Evolutionary conservation across 2,113 vertebrate species (phyloP).

Genomic region (Clupea harengus): DNA sequence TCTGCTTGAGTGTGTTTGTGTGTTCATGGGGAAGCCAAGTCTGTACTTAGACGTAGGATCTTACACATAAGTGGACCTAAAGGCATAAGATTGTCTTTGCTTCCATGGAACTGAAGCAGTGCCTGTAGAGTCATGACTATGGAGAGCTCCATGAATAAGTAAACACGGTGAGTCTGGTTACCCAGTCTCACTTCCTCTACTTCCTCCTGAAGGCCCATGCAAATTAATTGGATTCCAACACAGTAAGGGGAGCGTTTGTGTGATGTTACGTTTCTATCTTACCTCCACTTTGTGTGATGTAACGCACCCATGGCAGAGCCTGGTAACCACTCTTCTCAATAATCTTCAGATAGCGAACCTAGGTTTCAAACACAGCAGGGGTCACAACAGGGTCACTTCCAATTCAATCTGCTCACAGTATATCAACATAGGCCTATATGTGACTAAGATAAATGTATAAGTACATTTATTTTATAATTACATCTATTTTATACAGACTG

Average conservation of each 20-base stretch:
- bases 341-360: conserved; percentile 82
- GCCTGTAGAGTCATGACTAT: not conserved
- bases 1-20: not conserved
- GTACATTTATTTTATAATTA: not conserved
- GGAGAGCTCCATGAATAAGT: conserved; percentile 58
- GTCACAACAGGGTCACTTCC: not conserved
- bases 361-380: conserved; percentile 1
- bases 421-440: not conserved
- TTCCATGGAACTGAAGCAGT: not conserved
- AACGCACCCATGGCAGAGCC: conserved; percentile 79
- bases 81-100: not conserved
- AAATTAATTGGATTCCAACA: not conserved
- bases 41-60: not conserved
- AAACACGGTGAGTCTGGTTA: conserved; percentile 33
- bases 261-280: conserved; percentile 37
- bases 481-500: not conserved
- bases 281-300: conserved; percentile 83
- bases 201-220: not conserved
- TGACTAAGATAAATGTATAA: too few species aligned
- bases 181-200: not conserved
- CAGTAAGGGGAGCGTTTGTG: not conserved
- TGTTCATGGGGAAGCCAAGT: not conserved
- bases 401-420: not conserved
- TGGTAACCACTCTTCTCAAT: conserved; percentile 82
- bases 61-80: not conserved